phyloP scores from a whole-genome alignment of 2,113 vertebrate genomes.

The Bambusicola thoracicus region DNA sequence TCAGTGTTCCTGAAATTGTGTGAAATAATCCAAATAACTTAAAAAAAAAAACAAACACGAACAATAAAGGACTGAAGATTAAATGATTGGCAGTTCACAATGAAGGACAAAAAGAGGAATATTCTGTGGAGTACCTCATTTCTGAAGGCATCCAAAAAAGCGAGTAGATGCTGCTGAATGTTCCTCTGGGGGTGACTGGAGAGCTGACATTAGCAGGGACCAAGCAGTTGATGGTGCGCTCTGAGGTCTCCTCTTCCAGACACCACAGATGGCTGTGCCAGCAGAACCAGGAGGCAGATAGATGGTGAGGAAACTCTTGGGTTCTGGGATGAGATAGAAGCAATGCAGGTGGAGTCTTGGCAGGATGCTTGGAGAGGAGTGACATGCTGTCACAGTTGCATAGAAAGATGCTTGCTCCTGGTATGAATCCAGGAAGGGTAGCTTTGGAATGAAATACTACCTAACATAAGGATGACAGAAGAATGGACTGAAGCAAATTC shows the following conservation, averaged over 20 bases:
- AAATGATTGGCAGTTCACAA: neutral
- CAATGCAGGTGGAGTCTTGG: constrained; percentile 10
- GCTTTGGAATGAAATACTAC: neutral
- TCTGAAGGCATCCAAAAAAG: neutral
- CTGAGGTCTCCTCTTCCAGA: neutral
- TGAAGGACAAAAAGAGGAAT: neutral
- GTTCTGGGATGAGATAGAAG: neutral
- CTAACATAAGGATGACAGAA: neutral
- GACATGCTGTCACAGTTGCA: neutral
- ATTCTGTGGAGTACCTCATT: neutral
- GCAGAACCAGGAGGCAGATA: neutral
- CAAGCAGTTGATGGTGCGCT: neutral
- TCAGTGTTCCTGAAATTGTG: neutral
- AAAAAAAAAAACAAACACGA: neutral
- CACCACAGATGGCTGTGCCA: neutral
- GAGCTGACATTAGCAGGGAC: neutral
- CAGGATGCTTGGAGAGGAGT: neutral
- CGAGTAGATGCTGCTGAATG: neutral
- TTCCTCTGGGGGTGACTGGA: neutral
- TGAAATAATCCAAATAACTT: neutral
- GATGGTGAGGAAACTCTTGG: neutral
- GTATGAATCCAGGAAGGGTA: neutral
- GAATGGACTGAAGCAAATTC: neutral
- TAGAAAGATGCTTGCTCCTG: neutral
- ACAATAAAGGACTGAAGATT: neutral